Evolutionary conservation across 64 coral and sea anemone genomes (phyloP).

Genomic region (Trachythela sp.): DNA sequence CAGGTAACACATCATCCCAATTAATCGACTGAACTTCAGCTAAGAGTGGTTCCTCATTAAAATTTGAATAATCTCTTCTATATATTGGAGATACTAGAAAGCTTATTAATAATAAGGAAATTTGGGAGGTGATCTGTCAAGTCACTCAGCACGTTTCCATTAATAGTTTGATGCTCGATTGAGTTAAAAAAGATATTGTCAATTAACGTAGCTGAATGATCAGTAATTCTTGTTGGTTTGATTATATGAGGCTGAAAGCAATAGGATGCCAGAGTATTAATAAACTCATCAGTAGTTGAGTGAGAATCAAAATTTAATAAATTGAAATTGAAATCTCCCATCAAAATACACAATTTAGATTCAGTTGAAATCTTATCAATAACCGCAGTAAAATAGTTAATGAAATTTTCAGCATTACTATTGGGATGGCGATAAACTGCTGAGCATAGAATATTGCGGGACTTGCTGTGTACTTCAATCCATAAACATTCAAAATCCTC

Average conservation of each 20-base stretch:
- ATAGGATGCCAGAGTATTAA: background rate
- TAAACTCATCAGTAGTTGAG: background rate
- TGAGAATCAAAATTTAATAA: conserved; percentile 44
- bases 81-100: background rate
- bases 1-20: background rate
- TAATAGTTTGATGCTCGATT: background rate
- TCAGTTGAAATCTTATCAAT: conserved; percentile 9
- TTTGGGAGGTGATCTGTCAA: background rate
- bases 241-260: background rate
- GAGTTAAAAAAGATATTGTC: conserved; percentile 15
- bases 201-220: conserved; percentile 6
- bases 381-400: background rate
- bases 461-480: conserved; percentile 28
- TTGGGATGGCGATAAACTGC: conserved; percentile 34
- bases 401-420: conserved; percentile 14
- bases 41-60: background rate
- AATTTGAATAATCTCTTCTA: conserved; percentile 9
- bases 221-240: background rate
- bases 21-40: background rate
- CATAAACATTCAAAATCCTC: conserved; percentile 19
- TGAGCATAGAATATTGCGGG: background rate
- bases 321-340: conserved; percentile 36
- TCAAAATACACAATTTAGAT: background rate
- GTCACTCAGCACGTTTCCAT: background rate
- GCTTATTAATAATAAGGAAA: background rate